Evolutionary conservation across 2,888 invertebrate genomes (phyloP), one percentile per base, ranked within the genome.

Genomic region (Phaedon cochleariae): DNA sequence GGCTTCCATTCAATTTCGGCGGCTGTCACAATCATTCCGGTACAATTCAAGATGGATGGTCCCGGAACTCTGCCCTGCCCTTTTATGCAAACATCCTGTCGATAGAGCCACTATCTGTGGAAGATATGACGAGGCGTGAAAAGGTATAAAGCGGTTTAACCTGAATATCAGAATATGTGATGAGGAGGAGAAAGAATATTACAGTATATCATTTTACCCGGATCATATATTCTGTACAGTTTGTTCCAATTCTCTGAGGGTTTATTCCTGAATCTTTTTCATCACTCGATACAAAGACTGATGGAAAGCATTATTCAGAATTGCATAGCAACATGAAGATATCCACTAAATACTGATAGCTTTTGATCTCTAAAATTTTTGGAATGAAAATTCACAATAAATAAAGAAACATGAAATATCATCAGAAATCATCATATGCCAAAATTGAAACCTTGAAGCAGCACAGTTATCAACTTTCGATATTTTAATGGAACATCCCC

Each of bases 21-120:
- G 71, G 73, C 74, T 79, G 80, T 80, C 81, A 80, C 77, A 79
- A 78, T 81, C 80, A 78, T 78, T 77, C 78, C 73, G 77, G 76
- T 77, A 78, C 78, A 78, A 79, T 79, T 74, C 78, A 79, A 80
- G 79, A 81, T 79, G 75, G 77, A 80, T 80, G 79, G 77, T 75
- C 73, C 71, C 71, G 68, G 74, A 60, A 69, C 68, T 75, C 52
- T 45, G 76, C 76, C 77, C 74, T 71, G 67, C 63, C 73, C 73
- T 75, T 74, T 77, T 76, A 80, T 79, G 79, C 78, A 79, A 79
- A 80, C 78, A 77, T 77, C 76, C 76, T 74, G 73, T 77, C 77
- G 77, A 77, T 77, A 75, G 74, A 73, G 69, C 65, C 74, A 69
- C 74, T 65, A 69, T 62, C 60, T 52, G 51, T 52, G 51, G 68